Base-by-base conservation (phyloP, 2,888 invertebrate species). In the Synergus umbraculus region DNA sequence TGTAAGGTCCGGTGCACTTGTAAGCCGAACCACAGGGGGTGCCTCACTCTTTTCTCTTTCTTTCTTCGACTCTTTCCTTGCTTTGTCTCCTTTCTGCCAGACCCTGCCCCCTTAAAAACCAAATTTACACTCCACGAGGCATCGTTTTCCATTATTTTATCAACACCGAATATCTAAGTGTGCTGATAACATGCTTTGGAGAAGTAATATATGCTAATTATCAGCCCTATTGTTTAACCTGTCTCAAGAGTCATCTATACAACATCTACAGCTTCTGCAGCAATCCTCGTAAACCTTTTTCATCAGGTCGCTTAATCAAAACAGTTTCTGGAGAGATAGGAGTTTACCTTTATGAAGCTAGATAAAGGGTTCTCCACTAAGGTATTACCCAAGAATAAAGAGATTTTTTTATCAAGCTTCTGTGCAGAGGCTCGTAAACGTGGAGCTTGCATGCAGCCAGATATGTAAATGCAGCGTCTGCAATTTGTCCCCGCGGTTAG, bases 401-500 rank as follows among this genome's bases (percentile, higher is more conserved):
- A 49, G 37, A 69, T 49, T 63, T 63, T 63, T 29, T 29, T 12
- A 13, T 29, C 13, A 22, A 49, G 49, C 69, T 69, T 69, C 69
- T 69, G 73, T 44, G 41, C 43, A 66, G 18, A 73, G 15, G 13
- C 73, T 54, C 73, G 73, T 73, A 73, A 73, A 73, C 29, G 73
- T n/a, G 54, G 49, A 22, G 77, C 13, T 79, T 78, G 77, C 78
- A 76, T 77, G 77, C 81, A 83, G 79, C 83, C 83, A 86, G 88
- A 87, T 89, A 90, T 87, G 88, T 86, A 88, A 90, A 90, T 89
- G 86, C 82, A 78, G 78, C 76, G 81, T 63, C 85, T 10, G 73
- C 86, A 88, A 90, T 90, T 90, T 90, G 90, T 90, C 88, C 84
- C 81, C 80, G 81, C 76, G 81, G 78, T 79, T 81, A 78, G 66